phyloP scores from a whole-genome alignment of 2,888 invertebrate species.

The Drosophila cyrtoloma region DNA sequence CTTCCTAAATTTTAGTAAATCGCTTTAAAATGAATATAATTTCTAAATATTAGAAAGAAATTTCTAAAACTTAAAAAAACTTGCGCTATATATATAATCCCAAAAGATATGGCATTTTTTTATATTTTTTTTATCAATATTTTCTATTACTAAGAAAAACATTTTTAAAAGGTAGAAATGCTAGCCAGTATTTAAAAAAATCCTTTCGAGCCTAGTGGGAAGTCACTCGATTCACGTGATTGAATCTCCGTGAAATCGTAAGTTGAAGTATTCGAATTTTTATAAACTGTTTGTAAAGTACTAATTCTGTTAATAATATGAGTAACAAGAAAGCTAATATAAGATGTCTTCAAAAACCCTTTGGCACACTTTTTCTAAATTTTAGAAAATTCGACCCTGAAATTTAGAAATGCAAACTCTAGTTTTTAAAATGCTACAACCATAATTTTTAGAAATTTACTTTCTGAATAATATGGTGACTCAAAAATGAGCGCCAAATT shows the following conservation, averaged over 20 bases:
- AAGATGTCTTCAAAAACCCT: not conserved
- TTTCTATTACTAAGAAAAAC: not conserved
- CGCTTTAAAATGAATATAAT: not conserved
- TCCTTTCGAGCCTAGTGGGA: not conserved
- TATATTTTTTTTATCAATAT: not conserved
- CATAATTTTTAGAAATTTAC: not conserved
- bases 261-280: not conserved
- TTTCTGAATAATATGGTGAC: not conserved
- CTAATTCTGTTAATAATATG: not conserved
- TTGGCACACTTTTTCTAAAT: not conserved
- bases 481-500: not conserved
- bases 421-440: not conserved
- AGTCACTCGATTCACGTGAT: not conserved
- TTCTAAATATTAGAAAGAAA: not conserved
- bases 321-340: not conserved
- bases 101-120: not conserved
- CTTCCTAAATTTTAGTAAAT: not conserved
- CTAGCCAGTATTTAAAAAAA: not conserved
- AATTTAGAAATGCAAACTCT: not conserved
- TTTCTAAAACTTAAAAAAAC: not conserved
- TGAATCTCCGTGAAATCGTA: not conserved
- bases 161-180: not conserved
- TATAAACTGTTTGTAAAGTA: not conserved
- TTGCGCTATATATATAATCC: not conserved
- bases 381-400: not conserved